Base-by-base conservation (phyloP, 2,797 vertebrate species). In the Enteromius radiatus region DNA sequence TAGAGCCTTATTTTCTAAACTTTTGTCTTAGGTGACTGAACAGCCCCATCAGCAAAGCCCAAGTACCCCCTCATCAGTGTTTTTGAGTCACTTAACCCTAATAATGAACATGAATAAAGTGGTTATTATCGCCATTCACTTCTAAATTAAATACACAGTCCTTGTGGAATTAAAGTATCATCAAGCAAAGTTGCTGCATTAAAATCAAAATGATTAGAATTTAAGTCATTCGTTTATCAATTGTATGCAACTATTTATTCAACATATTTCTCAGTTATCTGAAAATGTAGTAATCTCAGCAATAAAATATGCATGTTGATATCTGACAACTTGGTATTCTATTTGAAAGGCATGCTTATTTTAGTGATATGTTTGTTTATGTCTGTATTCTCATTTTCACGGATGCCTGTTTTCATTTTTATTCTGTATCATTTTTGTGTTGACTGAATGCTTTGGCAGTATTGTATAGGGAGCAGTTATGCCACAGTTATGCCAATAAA, bases 371-470 rank as follows among this genome's bases (percentile, higher is more conserved):
- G 61, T 31, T 78, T 47, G 56, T 70, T 73, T 63, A 47, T 71
- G 47, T 59, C 49, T 80, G 28, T 23, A 59, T 56, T 59, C 7
- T 23, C 23, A 75, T 47, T 15, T 49, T 64, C 31, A 81, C 10
- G 5, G 2, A 56, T 38, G 14, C 9, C 26, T 65, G 56, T 67
- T 68, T 63, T 81, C 8, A 63, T 49, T 63, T 64, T 41, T 33
- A 21, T 67, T 41, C 1, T 68, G 31, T 31, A 15, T n/a, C 4
- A 2, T 26, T 75, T 31, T 7, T 38, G n/a, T 65, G 23, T 52
- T 81, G 10, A 64, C 21, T 74, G 21, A 54, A 54, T 43, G 59
- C n/a, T 67, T 65, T 75, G 47, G 45, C 36, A 68, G 43, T 76
- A 43, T 56, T 68, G 38, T 23, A 59, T 8, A 33, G 70, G 38